Percentiles rank a stretch among this genome's conserved stretches.
phyloP scores from a whole-genome alignment of 1,140 invertebrate species.

The Sinonovacula constricta region DNA sequence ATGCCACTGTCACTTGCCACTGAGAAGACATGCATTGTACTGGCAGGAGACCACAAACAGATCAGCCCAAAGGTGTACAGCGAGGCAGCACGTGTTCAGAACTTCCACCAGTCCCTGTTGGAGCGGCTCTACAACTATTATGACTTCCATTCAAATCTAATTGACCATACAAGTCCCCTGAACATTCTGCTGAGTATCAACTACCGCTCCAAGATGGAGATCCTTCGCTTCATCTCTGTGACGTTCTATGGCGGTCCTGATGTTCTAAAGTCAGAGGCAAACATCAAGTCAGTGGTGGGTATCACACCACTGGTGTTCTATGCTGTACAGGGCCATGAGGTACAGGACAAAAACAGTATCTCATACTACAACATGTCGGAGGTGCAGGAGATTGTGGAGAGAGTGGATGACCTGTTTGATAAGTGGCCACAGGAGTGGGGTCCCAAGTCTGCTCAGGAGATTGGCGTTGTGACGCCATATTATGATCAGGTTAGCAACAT shows the following conservation, averaged over 20 bases:
- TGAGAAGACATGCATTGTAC: slow-evolving; percentile 72
- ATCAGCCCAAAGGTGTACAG: slow-evolving; percentile 74
- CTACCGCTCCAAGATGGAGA: slow-evolving; percentile 90
- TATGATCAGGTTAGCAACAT: slow-evolving; percentile 91
- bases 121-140: slow-evolving; percentile 72
- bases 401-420: slow-evolving; percentile 84
- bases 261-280: slow-evolving; percentile 62
- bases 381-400: slow-evolving; percentile 87
- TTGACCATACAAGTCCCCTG: slow-evolving; percentile 53
- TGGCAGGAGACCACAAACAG: slow-evolving; percentile 73
- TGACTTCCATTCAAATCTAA: slow-evolving; percentile 58
- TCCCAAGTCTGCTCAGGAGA: slow-evolving; percentile 84
- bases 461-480: slow-evolving; percentile 91
- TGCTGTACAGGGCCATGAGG: slow-evolving; percentile 87
- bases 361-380: slow-evolving; percentile 91
- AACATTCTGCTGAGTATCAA: slow-evolving; percentile 83
- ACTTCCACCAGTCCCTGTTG: slow-evolving; percentile 71
- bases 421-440: slow-evolving; percentile 88
- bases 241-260: slow-evolving; percentile 87
- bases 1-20: slow-evolving; percentile 71
- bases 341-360: slow-evolving; percentile 86
- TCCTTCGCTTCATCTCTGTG: slow-evolving; percentile 88
- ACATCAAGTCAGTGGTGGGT: slow-evolving; percentile 64
- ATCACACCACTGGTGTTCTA: slow-evolving; percentile 87
- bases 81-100: slow-evolving; percentile 65